A percentile compares a stretch with the other conserved stretches of the same genome.
Evolutionary conservation across 2,888 invertebrate genomes (phyloP).

Genomic region (Odontothrips loti): DNA sequence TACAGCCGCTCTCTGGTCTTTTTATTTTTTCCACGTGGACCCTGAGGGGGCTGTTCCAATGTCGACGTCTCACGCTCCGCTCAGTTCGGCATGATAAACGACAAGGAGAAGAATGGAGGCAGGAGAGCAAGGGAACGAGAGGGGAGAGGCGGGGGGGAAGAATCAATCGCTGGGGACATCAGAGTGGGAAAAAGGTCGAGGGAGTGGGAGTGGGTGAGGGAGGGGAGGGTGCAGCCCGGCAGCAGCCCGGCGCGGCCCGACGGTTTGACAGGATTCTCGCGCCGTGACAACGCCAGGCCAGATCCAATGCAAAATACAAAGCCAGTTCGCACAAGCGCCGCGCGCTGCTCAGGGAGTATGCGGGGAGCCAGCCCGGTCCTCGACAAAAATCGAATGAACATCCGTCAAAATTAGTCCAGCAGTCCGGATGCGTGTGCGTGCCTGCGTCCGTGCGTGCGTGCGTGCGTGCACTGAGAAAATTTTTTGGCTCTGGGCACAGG

Average conservation of each 20-base stretch:
- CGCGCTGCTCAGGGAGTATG: too few species aligned
- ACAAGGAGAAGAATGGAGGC: neutral
- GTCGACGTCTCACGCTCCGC: slow-evolving; percentile 17
- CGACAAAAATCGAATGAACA: too few species aligned
- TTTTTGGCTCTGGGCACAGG: too few species aligned
- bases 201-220: neutral
- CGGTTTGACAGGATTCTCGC: neutral
- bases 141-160: neutral
- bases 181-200: neutral
- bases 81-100: slow-evolving; percentile 20
- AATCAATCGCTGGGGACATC: too few species aligned
- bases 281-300: neutral
- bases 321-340: too few species aligned
- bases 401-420: too few species aligned
- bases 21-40: neutral
- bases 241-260: too few species aligned
- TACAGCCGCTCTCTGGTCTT: neutral
- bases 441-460: too few species aligned
- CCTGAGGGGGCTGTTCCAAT: neutral
- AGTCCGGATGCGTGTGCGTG: too few species aligned
- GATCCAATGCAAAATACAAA: neutral
- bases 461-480: too few species aligned
- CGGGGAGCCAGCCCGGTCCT: too few species aligned
- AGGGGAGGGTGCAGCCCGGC: neutral
- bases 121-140: neutral